Evolutionary conservation across 2,113 vertebrate species (phyloP).

Genomic region (Neolamprologus ventralis): DNA sequence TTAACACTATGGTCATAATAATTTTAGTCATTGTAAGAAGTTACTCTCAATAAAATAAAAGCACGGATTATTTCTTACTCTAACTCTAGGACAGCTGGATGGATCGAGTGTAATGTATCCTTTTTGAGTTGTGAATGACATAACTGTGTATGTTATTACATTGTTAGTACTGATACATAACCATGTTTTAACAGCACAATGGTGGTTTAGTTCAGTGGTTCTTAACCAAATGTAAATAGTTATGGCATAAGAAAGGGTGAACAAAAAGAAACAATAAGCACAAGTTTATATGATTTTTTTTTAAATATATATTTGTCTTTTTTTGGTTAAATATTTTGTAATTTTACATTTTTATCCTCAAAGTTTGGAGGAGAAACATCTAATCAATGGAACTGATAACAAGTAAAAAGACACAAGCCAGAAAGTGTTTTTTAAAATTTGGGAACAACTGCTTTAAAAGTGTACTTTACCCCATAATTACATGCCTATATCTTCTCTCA

Average conservation of each 20-base stretch:
- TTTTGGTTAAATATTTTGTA: neutral
- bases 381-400: neutral
- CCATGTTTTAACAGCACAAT: neutral
- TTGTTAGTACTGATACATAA: neutral
- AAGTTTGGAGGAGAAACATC: neutral
- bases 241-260: neutral
- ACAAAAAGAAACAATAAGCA: neutral
- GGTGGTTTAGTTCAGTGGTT: neutral
- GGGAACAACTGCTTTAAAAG: neutral
- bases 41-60: neutral
- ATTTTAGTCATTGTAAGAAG: neutral
- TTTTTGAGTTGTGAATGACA: neutral
- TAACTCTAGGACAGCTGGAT: neutral
- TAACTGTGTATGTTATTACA: accelerated
- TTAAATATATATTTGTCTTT: neutral
- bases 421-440: neutral
- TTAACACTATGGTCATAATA: neutral
- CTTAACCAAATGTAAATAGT: neutral
- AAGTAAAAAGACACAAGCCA: neutral
- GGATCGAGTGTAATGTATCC: neutral
- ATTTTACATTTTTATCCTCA: neutral
- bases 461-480: neutral
- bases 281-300: accelerated
- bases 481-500: neutral
- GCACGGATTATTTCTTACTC: neutral